phyloP scores from a whole-genome alignment of 2,113 vertebrate genomes.

The Tonatia bakeri region DNA sequence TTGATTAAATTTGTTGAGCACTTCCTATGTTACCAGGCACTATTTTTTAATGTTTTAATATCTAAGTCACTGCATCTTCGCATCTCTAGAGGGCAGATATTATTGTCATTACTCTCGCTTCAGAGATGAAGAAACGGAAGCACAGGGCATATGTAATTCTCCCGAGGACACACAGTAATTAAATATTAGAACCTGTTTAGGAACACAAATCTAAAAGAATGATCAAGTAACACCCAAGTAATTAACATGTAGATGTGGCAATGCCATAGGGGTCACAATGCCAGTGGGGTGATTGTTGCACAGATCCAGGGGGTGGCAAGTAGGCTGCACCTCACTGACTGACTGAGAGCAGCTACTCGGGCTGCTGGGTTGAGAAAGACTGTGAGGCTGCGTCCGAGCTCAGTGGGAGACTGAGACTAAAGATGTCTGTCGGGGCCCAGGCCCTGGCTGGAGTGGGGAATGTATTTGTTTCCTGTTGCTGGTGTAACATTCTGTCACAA shows the following conservation, averaged over 20 bases:
- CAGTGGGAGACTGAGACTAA: background rate
- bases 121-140: background rate
- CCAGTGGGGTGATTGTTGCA: background rate
- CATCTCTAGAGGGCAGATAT: background rate
- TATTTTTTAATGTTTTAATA: background rate
- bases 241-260: background rate
- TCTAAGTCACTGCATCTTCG: background rate
- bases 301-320: background rate
- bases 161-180: background rate
- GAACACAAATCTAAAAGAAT: background rate
- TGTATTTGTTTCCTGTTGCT: background rate
- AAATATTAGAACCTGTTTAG: background rate
- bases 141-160: background rate
- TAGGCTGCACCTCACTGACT: background rate
- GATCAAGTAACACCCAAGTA: background rate
- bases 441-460: background rate
- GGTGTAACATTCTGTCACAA: background rate
- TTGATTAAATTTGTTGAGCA: background rate
- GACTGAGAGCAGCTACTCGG: background rate
- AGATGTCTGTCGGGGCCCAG: background rate
- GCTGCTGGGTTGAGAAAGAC: background rate
- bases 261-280: background rate
- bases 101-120: background rate
- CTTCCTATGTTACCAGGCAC: background rate
- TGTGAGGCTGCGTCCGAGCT: background rate